A percentile compares a stretch with the other conserved stretches of the same genome.
Evolutionary conservation across 2,888 invertebrate genomes (phyloP).

Genomic region (Chrysolina oricalcia): DNA sequence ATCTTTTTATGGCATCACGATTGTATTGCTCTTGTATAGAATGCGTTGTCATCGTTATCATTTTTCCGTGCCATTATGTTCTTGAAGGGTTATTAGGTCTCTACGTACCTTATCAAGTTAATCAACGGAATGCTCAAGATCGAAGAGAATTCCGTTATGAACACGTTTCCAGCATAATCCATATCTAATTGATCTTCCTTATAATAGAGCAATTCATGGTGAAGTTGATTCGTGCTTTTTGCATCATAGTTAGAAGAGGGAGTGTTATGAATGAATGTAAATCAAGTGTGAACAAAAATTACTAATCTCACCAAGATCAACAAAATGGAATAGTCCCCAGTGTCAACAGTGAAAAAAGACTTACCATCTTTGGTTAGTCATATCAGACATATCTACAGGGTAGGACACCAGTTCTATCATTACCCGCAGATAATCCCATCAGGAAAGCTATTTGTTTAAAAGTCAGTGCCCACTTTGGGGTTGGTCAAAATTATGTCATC

Average conservation of each 20-base stretch:
- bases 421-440: too few relatives aligned
- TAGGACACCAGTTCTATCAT: too few relatives aligned
- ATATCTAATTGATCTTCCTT: constrained; percentile 4
- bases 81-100: neutral
- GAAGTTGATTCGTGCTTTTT: constrained; percentile 1
- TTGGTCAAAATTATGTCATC: too few relatives aligned
- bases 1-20: too few relatives aligned
- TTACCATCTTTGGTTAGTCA: too few relatives aligned
- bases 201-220: neutral
- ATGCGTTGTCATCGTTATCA: neutral
- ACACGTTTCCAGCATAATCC: neutral
- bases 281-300: neutral
- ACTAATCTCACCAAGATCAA: neutral
- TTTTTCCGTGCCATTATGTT: neutral
- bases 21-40: neutral
- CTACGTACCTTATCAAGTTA: neutral
- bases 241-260: neutral
- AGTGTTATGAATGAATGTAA: neutral
- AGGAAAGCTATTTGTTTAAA: too few relatives aligned
- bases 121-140: neutral
- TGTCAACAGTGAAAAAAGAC: neutral
- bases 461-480: too few relatives aligned
- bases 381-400: neutral
- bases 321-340: neutral
- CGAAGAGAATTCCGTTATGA: neutral